Evolutionary conservation across 2,888 invertebrate species (phyloP).

Genomic region (Hyposoter didymator): DNA sequence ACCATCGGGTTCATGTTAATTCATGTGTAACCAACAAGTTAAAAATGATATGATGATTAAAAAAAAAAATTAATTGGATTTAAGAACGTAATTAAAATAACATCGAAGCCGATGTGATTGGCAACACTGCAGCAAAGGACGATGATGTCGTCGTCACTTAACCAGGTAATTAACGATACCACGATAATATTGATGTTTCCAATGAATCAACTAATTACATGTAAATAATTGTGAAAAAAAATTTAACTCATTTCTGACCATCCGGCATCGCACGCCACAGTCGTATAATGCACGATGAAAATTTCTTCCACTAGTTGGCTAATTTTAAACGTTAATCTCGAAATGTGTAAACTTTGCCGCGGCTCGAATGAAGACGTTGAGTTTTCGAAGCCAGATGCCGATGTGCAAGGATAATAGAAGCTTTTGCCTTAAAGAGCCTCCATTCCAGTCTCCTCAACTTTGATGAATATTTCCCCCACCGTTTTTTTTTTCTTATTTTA

Average conservation of each 20-base stretch:
- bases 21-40: not conserved
- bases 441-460: not conserved
- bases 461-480: not conserved
- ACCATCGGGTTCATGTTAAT: not conserved
- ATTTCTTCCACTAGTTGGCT: slow-evolving; percentile 13
- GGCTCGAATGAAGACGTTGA: not conserved
- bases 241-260: not conserved
- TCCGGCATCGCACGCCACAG: not conserved
- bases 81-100: slow-evolving; percentile 10
- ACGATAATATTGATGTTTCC: not conserved
- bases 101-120: slow-evolving; percentile 27
- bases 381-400: slow-evolving; percentile 37
- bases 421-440: not conserved
- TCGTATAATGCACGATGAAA: not conserved
- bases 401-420: slow-evolving; percentile 12
- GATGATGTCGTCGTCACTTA: slow-evolving; percentile 49
- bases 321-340: slow-evolving; percentile 50
- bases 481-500: not conserved
- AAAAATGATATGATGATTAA: not conserved
- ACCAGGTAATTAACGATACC: slow-evolving; percentile 45
- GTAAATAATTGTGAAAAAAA: not conserved
- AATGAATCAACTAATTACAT: not conserved
- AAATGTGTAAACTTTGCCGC: slow-evolving; percentile 19
- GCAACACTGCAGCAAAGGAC: not conserved
- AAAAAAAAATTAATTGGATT: not conserved